These are phyloP conservation scores for Zophobas morio DNA, from an alignment of 1,140 invertebrate genomes.

Conservation along the genomic window DNA sequence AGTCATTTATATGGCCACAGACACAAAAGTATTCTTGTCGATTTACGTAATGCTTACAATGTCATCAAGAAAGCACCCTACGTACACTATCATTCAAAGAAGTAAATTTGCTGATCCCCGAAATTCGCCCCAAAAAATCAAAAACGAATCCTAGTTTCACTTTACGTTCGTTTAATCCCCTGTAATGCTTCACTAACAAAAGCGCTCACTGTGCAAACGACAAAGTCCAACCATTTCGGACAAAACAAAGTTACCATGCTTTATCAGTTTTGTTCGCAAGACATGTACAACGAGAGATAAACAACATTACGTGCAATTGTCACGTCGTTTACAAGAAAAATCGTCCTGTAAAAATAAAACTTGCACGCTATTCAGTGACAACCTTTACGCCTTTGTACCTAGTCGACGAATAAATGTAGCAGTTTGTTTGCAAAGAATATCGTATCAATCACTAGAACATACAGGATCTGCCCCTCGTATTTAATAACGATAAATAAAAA, in stretches of 20 bases:
- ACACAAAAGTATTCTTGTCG: too few relatives aligned
- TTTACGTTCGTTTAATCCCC: too few relatives aligned
- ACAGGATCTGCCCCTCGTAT: background rate
- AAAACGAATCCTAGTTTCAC: too few relatives aligned
- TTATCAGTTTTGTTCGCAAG: background rate
- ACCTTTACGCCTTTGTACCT: too few relatives aligned
- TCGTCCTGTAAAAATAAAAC: background rate
- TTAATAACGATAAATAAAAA: slow-evolving; percentile 8
- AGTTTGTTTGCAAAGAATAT: background rate
- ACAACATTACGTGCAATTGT: slow-evolving; percentile 9
- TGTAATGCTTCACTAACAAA: too few relatives aligned
- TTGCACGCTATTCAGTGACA: background rate
- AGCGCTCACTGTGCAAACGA: too few relatives aligned
- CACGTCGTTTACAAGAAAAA: slow-evolving; percentile 16
- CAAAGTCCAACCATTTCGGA: background rate
- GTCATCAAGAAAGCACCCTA: too few relatives aligned
- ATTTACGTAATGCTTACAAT: too few relatives aligned
- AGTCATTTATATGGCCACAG: too few relatives aligned
- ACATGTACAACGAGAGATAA: slow-evolving; percentile 6
- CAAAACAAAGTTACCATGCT: background rate
- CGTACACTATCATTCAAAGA: too few relatives aligned
- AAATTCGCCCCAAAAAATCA: too few relatives aligned
- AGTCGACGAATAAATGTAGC: background rate
- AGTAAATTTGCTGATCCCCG: too few relatives aligned
- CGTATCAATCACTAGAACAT: background rate